Evolutionary conservation across 1,140 invertebrate genomes (phyloP), one percentile per base, ranked within the genome.

Genomic region (Diorhabda elongata): DNA sequence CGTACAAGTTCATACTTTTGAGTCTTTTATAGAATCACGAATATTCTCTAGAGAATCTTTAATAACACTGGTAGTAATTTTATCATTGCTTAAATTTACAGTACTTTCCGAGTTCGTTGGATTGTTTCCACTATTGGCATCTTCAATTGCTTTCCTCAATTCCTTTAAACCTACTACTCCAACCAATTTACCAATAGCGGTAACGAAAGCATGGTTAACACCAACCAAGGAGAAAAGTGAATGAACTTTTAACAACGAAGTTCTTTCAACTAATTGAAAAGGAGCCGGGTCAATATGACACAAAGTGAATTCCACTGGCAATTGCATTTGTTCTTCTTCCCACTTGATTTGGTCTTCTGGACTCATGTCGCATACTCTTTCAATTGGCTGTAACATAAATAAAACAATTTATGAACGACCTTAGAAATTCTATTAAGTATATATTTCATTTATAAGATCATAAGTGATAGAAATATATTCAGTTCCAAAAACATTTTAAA

Each of bases 141-240:
- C 91, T 77, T 96, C 93, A 68, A 96, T 96, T 0, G 92, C 92
- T 82, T 91, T 92, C 62, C 93, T 85, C 5, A 95, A 94, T 86
- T 99, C 97, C 84, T 97, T 97, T 0, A 99, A 84, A 4, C 93
- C 95, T 3, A 99, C 97, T 0, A 99, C 96, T 3, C 98, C 98
- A 44, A 98, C 92, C 2, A 99, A 87, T 74, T 92, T 87, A 0
- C 98, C 98, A 67, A 97, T 97, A 52, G 96, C 94, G 4, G 98
- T 99, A 1, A 99, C 98, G 82, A 99, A 99, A 2, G 98, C 96
- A 77, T 97, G 93, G 84, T 96, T 97, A 3, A 99, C 91, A 43
- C 96, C 96, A 58, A 99, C 88, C 86, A 99, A 92, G 3, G 95
- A 98, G 82, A 99, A 99, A 5, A 99, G 82, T 5, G 97, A 98